Evolutionary conservation across 2,797 vertebrate genomes (phyloP), one percentile per base, ranked within the genome.

Genomic region (Adrianichthys oophorus): DNA sequence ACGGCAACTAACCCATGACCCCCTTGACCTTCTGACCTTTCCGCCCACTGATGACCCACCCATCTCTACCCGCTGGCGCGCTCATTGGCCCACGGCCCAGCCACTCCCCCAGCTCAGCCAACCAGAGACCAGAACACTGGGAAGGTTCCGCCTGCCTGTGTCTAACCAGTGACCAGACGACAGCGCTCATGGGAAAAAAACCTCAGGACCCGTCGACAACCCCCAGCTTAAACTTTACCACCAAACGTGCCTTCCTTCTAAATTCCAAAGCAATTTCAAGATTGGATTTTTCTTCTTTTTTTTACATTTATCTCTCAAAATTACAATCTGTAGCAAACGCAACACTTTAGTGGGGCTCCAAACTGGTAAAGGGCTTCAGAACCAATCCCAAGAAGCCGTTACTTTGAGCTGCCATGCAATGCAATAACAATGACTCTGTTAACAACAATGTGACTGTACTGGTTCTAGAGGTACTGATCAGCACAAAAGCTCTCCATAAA

Each of bases 1-100:
- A 98, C 96, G 95, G 98, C 97, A 97, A 99, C 98, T 99, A 99
- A 99, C 96, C 96, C 96, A 98, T 99, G 98, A 99, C 95, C 96
- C 96, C 48, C 61, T 95, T 98, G 96, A 98, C 94, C 95, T 89
- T 98, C 96, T 98, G 96, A 98, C 96, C 95, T 98, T 96, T 98
- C 95, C 94, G 96, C 95, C 95, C 96, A 98, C 96, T 98, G 97
- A 98, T 95, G 97, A 98, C 95, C 96, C 97, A 93, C 95, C 95
- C 96, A 96, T 90, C 96, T 95, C 95, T 94, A 94, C 96, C 95
- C 91, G 94, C 95, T 96, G 95, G 95, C 94, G 94, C 92, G 94
- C 95, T 97, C 96, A 97, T 95, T 98, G 97, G 95, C 96, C 95
- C 94, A 90, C 91, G 93, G 94, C 95, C 95, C 94, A 92, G 92